These are phyloP conservation scores for Todus mexicanus DNA, from an alignment of 2,797 vertebrate genomes.

Conservation along the genomic window DNA sequence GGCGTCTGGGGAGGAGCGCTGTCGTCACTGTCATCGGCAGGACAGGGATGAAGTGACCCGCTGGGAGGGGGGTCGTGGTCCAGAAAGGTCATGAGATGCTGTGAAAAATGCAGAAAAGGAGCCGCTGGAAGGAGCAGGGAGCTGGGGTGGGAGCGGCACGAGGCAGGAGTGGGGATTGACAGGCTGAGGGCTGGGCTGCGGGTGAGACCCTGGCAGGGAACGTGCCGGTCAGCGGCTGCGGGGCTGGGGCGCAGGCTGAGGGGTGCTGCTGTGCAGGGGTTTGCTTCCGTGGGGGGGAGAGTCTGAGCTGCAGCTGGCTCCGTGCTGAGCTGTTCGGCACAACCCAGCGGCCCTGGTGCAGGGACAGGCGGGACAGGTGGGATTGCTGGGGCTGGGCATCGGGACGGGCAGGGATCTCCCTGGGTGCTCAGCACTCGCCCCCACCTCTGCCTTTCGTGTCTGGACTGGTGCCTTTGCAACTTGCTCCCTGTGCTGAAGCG, in stretches of 20 bases:
- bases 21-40: accelerated
- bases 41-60: not conserved
- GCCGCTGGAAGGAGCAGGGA: not conserved
- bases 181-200: accelerated
- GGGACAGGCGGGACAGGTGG: not conserved
- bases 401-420: not conserved
- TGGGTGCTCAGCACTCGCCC: not conserved
- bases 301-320: not conserved
- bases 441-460: not conserved
- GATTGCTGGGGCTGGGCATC: not conserved
- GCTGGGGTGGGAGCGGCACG: not conserved
- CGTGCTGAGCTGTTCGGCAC: not conserved
- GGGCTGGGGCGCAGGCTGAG: not conserved
- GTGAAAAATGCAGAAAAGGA: not conserved
- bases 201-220: not conserved
- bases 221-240: accelerated
- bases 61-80: not conserved
- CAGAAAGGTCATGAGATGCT: not conserved
- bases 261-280: not conserved
- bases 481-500: accelerated
- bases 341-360: not conserved
- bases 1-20: not conserved
- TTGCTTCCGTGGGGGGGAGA: accelerated
- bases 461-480: not conserved
- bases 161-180: not conserved